A percentile compares a stretch with the other conserved stretches of the same genome.
Conservation (phyloP, 2,797 vertebrate genomes). For the Chaetodon trifasciatus region DNA sequence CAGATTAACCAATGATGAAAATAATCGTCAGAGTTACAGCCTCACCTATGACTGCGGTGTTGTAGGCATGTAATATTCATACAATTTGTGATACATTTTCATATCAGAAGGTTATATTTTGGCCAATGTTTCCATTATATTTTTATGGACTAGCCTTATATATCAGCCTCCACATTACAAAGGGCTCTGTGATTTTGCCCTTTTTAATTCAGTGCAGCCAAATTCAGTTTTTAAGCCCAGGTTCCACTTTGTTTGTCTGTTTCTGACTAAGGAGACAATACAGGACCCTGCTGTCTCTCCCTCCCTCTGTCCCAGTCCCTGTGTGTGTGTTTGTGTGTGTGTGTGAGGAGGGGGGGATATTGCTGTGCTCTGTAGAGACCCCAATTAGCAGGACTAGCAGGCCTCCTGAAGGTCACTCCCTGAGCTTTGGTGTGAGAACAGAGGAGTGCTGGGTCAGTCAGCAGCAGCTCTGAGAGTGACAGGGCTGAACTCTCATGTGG, state of each 20-base stretch:
- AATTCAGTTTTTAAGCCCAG: slow-evolving; percentile 25
- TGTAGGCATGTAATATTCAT: not conserved
- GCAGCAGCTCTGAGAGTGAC: slow-evolving; percentile 49
- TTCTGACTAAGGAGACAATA: slow-evolving; percentile 36
- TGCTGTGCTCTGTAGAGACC: slow-evolving; percentile 75
- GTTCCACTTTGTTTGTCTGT: slow-evolving; percentile 27
- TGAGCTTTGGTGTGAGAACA: slow-evolving; percentile 71
- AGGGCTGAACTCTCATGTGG: slow-evolving; percentile 43
- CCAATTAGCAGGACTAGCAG: slow-evolving; percentile 79
- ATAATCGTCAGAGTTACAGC: not conserved
- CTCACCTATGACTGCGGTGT: not conserved
- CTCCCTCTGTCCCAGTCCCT: slow-evolving; percentile 32
- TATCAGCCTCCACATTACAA: not conserved
- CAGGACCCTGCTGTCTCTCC: slow-evolving; percentile 27
- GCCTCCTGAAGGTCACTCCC: slow-evolving; percentile 79
- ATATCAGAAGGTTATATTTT: not conserved
- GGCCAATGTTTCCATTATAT: not conserved
- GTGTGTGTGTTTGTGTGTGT: slow-evolving; percentile 6
- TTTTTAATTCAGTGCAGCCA: not conserved
- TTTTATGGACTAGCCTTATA: not conserved
- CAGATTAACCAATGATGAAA: not conserved
- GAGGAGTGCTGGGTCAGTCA: slow-evolving; percentile 47
- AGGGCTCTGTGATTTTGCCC: not conserved
- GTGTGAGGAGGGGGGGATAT: not conserved
- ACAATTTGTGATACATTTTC: not conserved